Conservation (phyloP, 2,113 vertebrate species). For the Crotophaga sulcirostris region DNA sequence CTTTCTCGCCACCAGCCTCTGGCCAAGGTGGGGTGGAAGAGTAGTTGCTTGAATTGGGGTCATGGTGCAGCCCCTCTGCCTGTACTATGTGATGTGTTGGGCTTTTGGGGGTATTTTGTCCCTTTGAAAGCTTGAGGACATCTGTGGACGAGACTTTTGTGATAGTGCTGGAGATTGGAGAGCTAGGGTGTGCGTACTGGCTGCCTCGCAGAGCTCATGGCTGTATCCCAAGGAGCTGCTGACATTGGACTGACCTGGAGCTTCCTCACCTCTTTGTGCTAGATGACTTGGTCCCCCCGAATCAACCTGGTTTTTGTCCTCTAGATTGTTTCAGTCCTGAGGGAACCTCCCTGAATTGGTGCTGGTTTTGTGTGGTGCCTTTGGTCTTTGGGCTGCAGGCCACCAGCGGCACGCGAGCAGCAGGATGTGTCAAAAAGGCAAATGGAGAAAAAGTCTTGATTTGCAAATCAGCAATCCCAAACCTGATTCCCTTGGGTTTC, state of each 20-base stretch:
- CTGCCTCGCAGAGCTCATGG: background rate
- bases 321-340: background rate
- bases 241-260: background rate
- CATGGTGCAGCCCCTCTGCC: background rate
- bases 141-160: background rate
- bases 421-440: background rate
- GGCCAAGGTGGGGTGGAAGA: background rate
- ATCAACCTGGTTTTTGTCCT: background rate
- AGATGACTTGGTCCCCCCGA: background rate
- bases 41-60: background rate
- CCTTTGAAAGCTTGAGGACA: background rate
- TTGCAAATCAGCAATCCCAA: slow-evolving; percentile 13
- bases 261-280: background rate
- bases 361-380: background rate
- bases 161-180: background rate
- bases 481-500: background rate
- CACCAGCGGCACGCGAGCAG: background rate
- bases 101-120: background rate
- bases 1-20: background rate
- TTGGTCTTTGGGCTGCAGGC: background rate
- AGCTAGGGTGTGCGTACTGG: rapidly evolving
- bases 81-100: background rate
- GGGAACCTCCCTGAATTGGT: rapidly evolving
- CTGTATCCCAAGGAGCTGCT: rapidly evolving
- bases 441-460: background rate